Percentiles rank a stretch among this genome's conserved stretches.
These are phyloP conservation scores for Peromyscus maniculatus DNA, from an alignment of 2,113 vertebrate genomes.

Conservation along the genomic window DNA sequence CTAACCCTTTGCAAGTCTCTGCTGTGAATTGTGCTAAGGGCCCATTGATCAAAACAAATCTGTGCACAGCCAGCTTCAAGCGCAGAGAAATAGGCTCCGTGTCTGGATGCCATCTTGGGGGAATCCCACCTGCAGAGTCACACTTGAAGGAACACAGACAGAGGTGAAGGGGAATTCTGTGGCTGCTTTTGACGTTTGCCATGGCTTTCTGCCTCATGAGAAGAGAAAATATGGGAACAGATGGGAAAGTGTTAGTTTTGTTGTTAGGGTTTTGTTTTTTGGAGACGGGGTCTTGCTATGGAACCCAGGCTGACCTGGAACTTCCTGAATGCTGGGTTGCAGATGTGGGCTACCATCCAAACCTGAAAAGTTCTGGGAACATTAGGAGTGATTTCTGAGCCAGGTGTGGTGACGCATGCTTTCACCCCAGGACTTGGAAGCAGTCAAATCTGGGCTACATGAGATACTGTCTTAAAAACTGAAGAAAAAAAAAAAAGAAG, in stretches of 20 bases:
- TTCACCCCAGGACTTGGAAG: neutral
- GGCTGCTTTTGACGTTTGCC: conserved; percentile 10
- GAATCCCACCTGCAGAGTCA: neutral
- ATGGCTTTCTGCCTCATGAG: neutral
- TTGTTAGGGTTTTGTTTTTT: neutral
- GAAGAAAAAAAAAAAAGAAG: neutral
- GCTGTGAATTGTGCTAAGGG: neutral
- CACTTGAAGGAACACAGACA: neutral
- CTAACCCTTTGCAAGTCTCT: neutral
- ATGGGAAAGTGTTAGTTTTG: neutral
- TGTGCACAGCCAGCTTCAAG: neutral
- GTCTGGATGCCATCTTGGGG: conserved; percentile 16
- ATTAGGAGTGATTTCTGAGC: neutral
- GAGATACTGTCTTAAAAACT: neutral
- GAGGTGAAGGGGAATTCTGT: neutral
- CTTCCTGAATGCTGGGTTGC: neutral
- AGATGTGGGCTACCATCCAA: neutral
- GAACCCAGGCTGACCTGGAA: neutral
- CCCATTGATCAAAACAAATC: neutral
- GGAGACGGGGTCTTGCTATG: neutral
- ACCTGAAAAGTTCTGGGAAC: neutral
- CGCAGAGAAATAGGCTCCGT: neutral
- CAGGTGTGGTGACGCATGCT: neutral
- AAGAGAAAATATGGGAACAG: neutral
- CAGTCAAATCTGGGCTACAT: neutral